Evolutionary conservation across 92 coral and sea anemone species (phyloP).

Genomic region (Montipora capitata): DNA sequence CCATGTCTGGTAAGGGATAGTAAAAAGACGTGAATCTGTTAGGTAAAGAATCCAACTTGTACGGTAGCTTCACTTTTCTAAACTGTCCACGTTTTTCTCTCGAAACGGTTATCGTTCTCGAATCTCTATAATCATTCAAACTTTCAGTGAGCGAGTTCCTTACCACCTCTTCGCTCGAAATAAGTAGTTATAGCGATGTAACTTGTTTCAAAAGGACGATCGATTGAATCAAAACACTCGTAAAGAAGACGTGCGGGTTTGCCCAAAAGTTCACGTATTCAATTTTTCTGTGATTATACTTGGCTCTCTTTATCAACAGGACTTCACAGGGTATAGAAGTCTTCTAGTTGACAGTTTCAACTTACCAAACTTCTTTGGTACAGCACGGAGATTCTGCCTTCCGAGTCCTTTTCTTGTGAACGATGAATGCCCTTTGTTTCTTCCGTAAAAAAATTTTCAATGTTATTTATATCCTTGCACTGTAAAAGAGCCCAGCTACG

Average conservation of each 20-base stretch:
- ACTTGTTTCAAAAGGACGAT: constrained; percentile 50
- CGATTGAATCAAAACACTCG: constrained; percentile 59
- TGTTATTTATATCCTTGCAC: constrained; percentile 91
- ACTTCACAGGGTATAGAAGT: constrained; percentile 1
- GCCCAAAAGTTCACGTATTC: constrained; percentile 19
- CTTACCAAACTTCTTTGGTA: constrained; percentile 39
- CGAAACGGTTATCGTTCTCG: not conserved
- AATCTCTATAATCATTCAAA: constrained; percentile 29
- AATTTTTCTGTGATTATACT: not conserved
- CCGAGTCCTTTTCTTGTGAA: constrained; percentile 47
- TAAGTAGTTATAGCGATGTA: constrained; percentile 21
- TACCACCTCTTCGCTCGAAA: constrained; percentile 34
- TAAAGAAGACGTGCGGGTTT: constrained; percentile 36
- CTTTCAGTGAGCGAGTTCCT: not conserved
- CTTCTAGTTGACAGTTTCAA: constrained; percentile 6
- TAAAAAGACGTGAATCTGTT: constrained; percentile 53
- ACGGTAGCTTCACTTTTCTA: constrained; percentile 35
- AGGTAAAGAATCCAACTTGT: constrained; percentile 85
- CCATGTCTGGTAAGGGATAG: constrained; percentile 89
- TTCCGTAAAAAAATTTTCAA: constrained; percentile 77
- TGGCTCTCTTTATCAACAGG: constrained; percentile 22
- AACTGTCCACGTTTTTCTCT: constrained; percentile 10
- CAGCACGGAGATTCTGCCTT: constrained; percentile 4
- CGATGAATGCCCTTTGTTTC: constrained; percentile 93
- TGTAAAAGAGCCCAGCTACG: constrained; percentile 64